A percentile compares a stretch with the other conserved stretches of the same genome.
Evolutionary conservation across 2,888 invertebrate genomes (phyloP).

Genomic region (Onthophagus sagittarius): DNA sequence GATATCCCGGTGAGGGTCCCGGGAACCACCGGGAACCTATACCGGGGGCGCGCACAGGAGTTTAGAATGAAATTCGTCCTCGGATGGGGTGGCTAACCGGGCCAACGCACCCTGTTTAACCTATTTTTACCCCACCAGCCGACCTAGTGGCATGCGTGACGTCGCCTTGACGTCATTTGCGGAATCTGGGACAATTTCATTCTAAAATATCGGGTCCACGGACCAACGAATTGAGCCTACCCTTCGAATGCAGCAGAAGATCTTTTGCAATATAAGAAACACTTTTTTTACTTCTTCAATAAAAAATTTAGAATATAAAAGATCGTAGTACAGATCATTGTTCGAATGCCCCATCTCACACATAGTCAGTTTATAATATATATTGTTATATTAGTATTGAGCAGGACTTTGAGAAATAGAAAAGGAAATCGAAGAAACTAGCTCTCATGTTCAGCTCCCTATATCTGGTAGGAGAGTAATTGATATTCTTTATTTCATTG

Average conservation of each 20-base stretch:
- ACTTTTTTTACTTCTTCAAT: too few species aligned
- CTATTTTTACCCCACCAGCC: slow-evolving; percentile 50
- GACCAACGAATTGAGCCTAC: slow-evolving; percentile 21
- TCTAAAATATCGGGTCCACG: slow-evolving; percentile 55
- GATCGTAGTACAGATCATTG: too few species aligned
- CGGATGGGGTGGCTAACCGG: slow-evolving; percentile 49
- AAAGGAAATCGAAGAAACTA: too few species aligned
- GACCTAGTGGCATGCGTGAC: slow-evolving; percentile 36
- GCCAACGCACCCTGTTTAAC: slow-evolving; percentile 65
- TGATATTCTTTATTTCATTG: too few species aligned
- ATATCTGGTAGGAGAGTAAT: too few species aligned
- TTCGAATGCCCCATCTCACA: too few species aligned
- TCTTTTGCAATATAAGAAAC: too few species aligned
- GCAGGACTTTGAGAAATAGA: too few species aligned
- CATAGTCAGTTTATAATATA: too few species aligned
- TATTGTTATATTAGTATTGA: too few species aligned
- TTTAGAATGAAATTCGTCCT: slow-evolving; percentile 45
- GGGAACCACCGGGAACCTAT: not conserved
- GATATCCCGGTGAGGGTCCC: not conserved
- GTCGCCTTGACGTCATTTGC: slow-evolving; percentile 57
- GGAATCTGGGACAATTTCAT: slow-evolving; percentile 63
- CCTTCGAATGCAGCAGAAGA: not conserved
- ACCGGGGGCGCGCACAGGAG: slow-evolving; percentile 1
- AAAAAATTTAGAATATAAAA: too few species aligned
- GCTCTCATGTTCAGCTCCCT: too few species aligned